These are phyloP conservation scores for Diachasma alloeum DNA, from an alignment of 1,140 invertebrate genomes.

Conservation along the genomic window DNA sequence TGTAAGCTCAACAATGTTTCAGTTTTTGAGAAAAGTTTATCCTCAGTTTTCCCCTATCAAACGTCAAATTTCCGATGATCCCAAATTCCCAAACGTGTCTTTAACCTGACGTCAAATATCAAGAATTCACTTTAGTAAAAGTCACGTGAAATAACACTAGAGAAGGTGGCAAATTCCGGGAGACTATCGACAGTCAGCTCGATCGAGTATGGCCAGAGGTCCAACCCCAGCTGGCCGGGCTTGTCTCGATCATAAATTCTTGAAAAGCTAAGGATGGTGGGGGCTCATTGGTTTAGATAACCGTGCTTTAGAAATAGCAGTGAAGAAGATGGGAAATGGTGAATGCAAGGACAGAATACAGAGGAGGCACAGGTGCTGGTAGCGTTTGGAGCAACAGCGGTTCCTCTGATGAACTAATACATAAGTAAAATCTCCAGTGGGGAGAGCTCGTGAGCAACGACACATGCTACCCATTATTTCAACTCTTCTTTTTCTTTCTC, in stretches of 20 bases:
- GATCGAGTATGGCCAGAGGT: not conserved
- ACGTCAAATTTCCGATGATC: too few species aligned
- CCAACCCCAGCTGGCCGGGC: not conserved
- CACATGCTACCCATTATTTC: conserved; percentile 19
- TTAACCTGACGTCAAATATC: not conserved
- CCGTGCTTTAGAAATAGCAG: not conserved
- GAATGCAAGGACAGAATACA: conserved; percentile 1
- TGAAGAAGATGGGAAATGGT: not conserved
- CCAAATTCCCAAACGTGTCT: not conserved
- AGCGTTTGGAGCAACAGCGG: conserved; percentile 27
- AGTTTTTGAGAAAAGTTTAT: not conserved
- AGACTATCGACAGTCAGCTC: not conserved
- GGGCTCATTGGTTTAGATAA: not conserved
- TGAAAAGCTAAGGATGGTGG: conserved; percentile 25
- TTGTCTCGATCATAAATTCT: conserved; percentile 46
- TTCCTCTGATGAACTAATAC: conserved; percentile 51
- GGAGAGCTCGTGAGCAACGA: conserved; percentile 39
- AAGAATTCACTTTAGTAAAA: not conserved
- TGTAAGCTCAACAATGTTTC: not conserved
- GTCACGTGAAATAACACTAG: not conserved
- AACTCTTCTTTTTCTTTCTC: not conserved
- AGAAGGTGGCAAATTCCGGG: not conserved
- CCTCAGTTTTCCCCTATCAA: not conserved
- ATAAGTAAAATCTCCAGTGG: conserved; percentile 43
- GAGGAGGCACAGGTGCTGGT: conserved; percentile 41